phyloP scores from a whole-genome alignment of 2,888 invertebrate genomes.

The Leptopilina drosophilae region DNA sequence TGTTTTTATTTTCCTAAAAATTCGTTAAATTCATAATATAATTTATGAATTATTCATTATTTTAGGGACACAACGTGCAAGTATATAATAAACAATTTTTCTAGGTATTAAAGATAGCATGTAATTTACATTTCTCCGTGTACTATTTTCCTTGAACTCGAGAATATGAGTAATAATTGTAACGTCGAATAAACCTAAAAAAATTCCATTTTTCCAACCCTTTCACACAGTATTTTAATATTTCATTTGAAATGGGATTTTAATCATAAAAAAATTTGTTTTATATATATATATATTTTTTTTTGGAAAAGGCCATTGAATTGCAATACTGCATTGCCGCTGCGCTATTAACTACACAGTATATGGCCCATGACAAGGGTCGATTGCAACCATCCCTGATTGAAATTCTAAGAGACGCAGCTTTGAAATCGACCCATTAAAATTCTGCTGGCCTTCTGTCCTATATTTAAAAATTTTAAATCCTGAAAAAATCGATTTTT shows the following conservation, averaged over 20 bases:
- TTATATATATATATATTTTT: background rate
- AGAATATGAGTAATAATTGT: constrained; percentile 9
- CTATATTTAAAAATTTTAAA: constrained; percentile 18
- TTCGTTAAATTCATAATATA: background rate
- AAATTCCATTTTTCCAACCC: background rate
- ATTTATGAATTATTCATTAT: background rate
- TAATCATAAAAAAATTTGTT: too few species aligned
- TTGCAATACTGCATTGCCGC: constrained; percentile 27
- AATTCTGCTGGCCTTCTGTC: background rate
- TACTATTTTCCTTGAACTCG: constrained; percentile 26
- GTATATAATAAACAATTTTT: background rate
- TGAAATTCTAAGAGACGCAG: constrained; percentile 33
- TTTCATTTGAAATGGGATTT: background rate
- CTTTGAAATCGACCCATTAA: constrained; percentile 25
- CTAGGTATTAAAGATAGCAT: background rate
- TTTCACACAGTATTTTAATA: too few species aligned
- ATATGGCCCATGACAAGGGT: constrained; percentile 33
- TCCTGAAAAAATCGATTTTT: constrained; percentile 1
- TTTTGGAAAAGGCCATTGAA: constrained; percentile 11
- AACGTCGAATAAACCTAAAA: background rate
- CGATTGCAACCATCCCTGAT: constrained; percentile 34
- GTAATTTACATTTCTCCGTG: constrained; percentile 13
- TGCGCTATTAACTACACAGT: constrained; percentile 35
- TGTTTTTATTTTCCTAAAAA: background rate
- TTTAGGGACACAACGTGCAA: background rate